Evolutionary conservation across 2,113 vertebrate species (phyloP), one percentile per base, ranked within the genome.

Genomic region (Brachyistius frenatus): DNA sequence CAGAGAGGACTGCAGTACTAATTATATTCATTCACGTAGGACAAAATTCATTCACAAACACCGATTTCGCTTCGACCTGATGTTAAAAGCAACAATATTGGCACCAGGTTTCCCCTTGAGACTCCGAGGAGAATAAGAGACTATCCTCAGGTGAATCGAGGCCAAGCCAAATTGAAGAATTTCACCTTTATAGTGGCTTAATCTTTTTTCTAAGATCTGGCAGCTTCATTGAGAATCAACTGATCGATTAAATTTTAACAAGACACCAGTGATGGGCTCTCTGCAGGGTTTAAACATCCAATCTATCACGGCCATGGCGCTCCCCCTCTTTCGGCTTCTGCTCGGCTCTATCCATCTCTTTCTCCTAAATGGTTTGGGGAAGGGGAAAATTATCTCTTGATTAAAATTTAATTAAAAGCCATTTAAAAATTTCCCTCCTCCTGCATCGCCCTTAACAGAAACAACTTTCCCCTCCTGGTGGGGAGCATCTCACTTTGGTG

Each of bases 351-450:
- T 90, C 74, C 80, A 62, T 90, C 85, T 87, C 78, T 80, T 79
- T 84, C 71, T 76, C 65, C 67, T 93, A 92, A 93, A 87, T 77
- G 89, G 83, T 82, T 80, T 76, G 53, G 76, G 75, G 80, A 89
- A 84, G 71, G 81, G 23, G 74, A 77, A 91, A 92, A 93, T 91
- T 87, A 94, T 89, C 86, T 91, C 73, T 87, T 93, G 93, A 94
- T 95, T 94, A 93, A 94, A 94, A 92, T 94, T 89, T 93, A 94
- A 95, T 95, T 93, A 93, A 90, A 91, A 92, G 84, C 83, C 69
- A 90, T 93, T 93, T 93, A 88, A 83, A 85, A 84, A 87, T 84
- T 87, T 80, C 31, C 73, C 66, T 66, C 66, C 84, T 75, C 73
- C 76, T 84, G 64, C 76, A 80, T 36, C 84, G 86, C 88, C 84